A percentile compares a stretch with the other conserved stretches of the same genome.
Evolutionary conservation across 2,113 vertebrate genomes (phyloP).

Genomic region (Apodemus speciosus): DNA sequence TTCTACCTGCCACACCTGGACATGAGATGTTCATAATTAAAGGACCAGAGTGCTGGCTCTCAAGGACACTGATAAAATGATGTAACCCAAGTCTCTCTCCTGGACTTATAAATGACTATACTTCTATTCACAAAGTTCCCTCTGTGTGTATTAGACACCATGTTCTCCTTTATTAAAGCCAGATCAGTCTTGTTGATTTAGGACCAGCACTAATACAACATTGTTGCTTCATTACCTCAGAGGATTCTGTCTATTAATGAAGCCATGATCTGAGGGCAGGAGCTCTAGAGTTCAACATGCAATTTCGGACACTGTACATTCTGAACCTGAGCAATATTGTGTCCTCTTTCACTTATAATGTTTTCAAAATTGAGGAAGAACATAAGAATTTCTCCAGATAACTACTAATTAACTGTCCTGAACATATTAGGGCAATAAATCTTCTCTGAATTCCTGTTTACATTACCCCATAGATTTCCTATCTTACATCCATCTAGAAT

Average conservation of each 20-base stretch:
- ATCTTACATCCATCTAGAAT: not conserved
- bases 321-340: not conserved
- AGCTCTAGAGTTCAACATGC: not conserved
- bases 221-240: not conserved
- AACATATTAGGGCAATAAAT: not conserved
- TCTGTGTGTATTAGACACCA: accelerated
- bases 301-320: not conserved
- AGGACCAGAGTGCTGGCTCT: not conserved
- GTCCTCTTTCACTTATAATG: slow-evolving; percentile 7
- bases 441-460: not conserved
- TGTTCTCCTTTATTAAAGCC: not conserved
- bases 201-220: not conserved
- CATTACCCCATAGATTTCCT: not conserved
- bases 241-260: not conserved
- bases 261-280: not conserved
- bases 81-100: too few species aligned
- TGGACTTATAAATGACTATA: not conserved
- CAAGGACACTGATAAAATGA: not conserved
- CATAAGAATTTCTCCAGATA: not conserved
- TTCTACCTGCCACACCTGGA: not conserved
- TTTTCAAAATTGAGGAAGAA: not conserved
- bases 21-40: not conserved
- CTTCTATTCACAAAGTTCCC: not conserved
- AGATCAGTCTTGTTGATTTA: not conserved
- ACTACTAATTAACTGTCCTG: not conserved